Evolutionary conservation across 2,797 vertebrate genomes (phyloP).

Genomic region (Florisuga fusca): DNA sequence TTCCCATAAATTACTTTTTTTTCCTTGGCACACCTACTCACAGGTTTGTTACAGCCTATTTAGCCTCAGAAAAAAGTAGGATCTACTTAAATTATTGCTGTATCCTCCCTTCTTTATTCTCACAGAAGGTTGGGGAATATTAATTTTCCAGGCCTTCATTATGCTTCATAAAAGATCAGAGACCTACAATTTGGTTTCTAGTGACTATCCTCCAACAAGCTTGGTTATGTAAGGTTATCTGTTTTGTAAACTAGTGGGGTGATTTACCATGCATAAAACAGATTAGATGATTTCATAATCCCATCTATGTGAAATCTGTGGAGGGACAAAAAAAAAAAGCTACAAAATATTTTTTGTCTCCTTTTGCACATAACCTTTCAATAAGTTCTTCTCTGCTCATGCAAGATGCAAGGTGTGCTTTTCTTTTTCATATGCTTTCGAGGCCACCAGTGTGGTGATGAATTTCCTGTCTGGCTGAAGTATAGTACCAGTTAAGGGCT

Average conservation of each 20-base stretch:
- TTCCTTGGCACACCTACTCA: neutral
- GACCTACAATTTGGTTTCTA: neutral
- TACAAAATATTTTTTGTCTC: neutral
- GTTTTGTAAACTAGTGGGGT: conserved; percentile 12
- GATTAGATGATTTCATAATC: conserved; percentile 53
- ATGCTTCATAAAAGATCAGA: neutral
- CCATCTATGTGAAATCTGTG: neutral
- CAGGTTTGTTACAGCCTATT: neutral
- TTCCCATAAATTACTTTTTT: neutral
- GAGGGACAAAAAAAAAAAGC: neutral
- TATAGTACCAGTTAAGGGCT: neutral
- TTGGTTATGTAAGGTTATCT: conserved; percentile 42
- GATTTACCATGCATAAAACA: conserved; percentile 56
- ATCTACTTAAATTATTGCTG: neutral
- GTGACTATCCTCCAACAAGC: neutral
- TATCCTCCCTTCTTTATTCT: neutral
- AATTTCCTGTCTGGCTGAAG: neutral
- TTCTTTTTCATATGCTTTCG: neutral
- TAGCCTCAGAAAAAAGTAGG: neutral
- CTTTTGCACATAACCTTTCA: neutral
- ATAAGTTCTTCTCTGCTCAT: neutral
- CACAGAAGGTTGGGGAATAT: neutral
- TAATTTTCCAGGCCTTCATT: neutral
- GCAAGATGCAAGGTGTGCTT: neutral
- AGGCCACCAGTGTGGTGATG: neutral